Conservation (phyloP, 2,888 invertebrate species). For the Aporophyla nigra region DNA sequence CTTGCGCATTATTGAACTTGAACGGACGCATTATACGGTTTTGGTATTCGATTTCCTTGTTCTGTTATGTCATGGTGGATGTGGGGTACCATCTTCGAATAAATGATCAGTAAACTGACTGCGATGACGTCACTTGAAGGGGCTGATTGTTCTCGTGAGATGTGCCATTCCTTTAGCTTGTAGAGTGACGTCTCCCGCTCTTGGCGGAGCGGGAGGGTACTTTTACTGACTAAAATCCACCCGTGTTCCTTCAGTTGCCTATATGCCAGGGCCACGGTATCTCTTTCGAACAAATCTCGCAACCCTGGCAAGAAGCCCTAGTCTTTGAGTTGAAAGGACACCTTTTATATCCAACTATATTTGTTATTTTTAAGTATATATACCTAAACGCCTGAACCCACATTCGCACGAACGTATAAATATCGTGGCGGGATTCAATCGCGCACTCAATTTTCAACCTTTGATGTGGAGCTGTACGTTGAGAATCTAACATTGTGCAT, state of each 20-base stretch:
- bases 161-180: neutral
- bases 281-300: too few species aligned
- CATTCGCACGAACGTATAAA: too few species aligned
- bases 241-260: too few species aligned
- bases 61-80: slow-evolving; percentile 51
- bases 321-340: neutral
- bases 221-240: too few species aligned
- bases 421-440: too few species aligned
- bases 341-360: neutral
- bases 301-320: too few species aligned
- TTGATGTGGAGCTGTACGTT: too few species aligned
- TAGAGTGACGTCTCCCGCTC: neutral
- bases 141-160: neutral
- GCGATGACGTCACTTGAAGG: neutral
- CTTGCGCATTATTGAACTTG: slow-evolving; percentile 44
- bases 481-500: too few species aligned
- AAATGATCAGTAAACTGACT: neutral
- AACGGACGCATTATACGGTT: slow-evolving; percentile 26
- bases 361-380: neutral
- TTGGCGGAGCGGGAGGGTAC: too few species aligned
- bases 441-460: too few species aligned
- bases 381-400: neutral
- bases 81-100: slow-evolving; percentile 33
- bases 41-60: slow-evolving; percentile 46
- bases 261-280: too few species aligned